A percentile compares a stretch with the other conserved stretches of the same genome.
Conservation (phyloP, 2,888 invertebrate species). For the Tipula helvola region DNA sequence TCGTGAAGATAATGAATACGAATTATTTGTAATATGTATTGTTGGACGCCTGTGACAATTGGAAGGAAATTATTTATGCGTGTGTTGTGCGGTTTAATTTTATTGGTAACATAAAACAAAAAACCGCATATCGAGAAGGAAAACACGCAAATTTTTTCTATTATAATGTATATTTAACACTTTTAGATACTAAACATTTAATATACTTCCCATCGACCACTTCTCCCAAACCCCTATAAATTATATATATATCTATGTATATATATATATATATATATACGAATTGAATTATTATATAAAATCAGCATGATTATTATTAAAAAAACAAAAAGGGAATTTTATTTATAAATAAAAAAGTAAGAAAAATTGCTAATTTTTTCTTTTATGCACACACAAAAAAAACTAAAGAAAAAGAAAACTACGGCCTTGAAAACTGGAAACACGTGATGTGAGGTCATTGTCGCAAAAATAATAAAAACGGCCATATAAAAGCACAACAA, state of each 20-base stretch:
- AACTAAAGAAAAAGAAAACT: neutral
- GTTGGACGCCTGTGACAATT: neutral
- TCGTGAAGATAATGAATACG: neutral
- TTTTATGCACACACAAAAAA: neutral
- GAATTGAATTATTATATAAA: constrained; percentile 7
- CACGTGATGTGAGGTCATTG: constrained; percentile 9
- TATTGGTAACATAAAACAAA: neutral
- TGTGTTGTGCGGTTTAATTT: neutral
- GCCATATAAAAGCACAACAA: neutral
- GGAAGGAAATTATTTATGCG: neutral
- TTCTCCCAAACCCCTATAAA: neutral
- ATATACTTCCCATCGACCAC: neutral
- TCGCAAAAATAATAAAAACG: neutral
- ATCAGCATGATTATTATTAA: neutral
- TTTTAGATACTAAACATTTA: neutral
- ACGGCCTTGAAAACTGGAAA: constrained; percentile 8
- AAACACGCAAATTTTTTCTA: neutral
- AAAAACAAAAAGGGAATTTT: neutral
- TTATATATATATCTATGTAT: too few relatives aligned
- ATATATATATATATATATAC: neutral
- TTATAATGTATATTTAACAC: neutral
- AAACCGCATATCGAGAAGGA: neutral
- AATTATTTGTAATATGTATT: neutral
- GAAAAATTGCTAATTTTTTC: constrained; percentile 1
- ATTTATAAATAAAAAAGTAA: neutral